phyloP scores from a whole-genome alignment of 2,888 invertebrate species.

The Eristalis intricaria region DNA sequence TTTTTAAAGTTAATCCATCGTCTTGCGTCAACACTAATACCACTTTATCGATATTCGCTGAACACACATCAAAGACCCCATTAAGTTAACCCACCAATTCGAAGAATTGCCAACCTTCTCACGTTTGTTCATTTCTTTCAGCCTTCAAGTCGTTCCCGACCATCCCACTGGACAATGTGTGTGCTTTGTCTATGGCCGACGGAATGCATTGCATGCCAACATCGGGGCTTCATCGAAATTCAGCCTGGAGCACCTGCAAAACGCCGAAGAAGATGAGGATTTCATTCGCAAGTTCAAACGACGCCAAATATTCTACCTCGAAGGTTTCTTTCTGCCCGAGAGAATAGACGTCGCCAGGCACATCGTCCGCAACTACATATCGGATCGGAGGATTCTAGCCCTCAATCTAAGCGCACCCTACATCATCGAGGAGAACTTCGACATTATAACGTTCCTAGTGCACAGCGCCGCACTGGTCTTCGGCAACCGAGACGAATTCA shows the following conservation, averaged over 20 bases:
- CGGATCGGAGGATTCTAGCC: conserved; percentile 80
- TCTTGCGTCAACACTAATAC: too few relatives aligned
- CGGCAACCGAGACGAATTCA: conserved; percentile 83
- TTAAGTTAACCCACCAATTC: neutral
- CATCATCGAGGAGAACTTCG: conserved; percentile 81
- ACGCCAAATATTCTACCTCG: conserved; percentile 82
- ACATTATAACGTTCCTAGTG: conserved; percentile 81
- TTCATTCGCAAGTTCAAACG: conserved; percentile 77
- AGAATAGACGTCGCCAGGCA: conserved; percentile 81
- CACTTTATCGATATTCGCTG: neutral
- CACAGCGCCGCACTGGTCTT: conserved; percentile 82
- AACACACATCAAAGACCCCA: neutral
- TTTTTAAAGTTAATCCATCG: too few relatives aligned
- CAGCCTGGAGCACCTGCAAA: conserved; percentile 77
- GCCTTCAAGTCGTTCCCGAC: conserved; percentile 77
- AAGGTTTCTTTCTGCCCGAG: conserved; percentile 84
- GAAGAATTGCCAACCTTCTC: neutral
- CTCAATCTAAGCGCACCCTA: conserved; percentile 84
- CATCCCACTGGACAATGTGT: conserved; percentile 82
- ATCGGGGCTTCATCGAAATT: conserved; percentile 83
- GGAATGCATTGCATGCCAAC: conserved; percentile 82
- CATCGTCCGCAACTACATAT: conserved; percentile 81
- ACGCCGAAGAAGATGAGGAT: conserved; percentile 72
- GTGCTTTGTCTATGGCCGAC: conserved; percentile 81
- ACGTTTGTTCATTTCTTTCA: conserved; percentile 66